Percentiles rank a stretch among this genome's conserved stretches.
phyloP scores from a whole-genome alignment of 2,888 invertebrate genomes.

The Deilephila porcellus region DNA sequence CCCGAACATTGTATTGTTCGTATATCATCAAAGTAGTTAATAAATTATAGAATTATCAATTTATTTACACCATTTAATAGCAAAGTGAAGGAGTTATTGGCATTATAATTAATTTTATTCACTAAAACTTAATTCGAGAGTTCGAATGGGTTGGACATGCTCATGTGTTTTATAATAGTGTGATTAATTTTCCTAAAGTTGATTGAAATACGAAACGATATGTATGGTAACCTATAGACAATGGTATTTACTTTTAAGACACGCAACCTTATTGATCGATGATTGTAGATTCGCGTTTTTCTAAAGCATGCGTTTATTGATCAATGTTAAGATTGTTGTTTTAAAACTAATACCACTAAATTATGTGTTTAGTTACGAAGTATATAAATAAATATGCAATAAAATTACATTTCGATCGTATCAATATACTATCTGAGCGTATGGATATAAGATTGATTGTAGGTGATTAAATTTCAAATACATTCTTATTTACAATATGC shows the following conservation, averaged over 20 bases:
- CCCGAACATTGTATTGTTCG: constrained; percentile 57
- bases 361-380: background rate
- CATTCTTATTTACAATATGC: constrained; percentile 43
- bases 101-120: background rate
- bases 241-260: background rate
- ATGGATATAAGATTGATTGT: constrained; percentile 42
- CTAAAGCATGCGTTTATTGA: background rate
- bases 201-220: constrained; percentile 16
- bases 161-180: background rate
- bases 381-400: constrained; percentile 17
- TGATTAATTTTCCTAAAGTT: constrained; percentile 11
- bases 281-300: background rate
- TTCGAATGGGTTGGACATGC: background rate
- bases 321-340: background rate
- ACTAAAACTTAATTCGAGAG: constrained; percentile 11
- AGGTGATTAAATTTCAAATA: constrained; percentile 55
- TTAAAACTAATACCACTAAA: constrained; percentile 12
- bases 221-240: background rate
- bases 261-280: background rate
- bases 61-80: constrained; percentile 31
- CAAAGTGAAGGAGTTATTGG: constrained; percentile 19
- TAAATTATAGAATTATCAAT: constrained; percentile 47
- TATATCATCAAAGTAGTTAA: constrained; percentile 55
- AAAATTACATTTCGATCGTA: background rate
- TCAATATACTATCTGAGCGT: background rate